A percentile compares a stretch with the other conserved stretches of the same genome.
phyloP scores from a whole-genome alignment of 2,113 vertebrate genomes.

The Toxotes chatareus region DNA sequence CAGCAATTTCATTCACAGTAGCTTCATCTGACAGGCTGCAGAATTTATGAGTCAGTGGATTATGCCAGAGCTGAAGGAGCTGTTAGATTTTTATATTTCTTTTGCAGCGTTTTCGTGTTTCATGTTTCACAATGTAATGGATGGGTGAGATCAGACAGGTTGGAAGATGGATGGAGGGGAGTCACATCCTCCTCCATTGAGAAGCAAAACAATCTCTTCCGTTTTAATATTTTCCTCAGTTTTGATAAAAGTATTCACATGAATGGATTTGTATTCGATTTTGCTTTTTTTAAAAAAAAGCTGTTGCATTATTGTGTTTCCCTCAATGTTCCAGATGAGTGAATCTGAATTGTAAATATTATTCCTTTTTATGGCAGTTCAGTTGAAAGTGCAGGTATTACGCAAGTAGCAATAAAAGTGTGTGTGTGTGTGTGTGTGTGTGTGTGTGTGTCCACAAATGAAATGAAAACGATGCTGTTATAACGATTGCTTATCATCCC shows the following conservation, averaged over 20 bases:
- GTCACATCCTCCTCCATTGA: slow-evolving; percentile 29
- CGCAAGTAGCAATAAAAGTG: slow-evolving; percentile 50
- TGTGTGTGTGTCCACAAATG: slow-evolving; percentile 31
- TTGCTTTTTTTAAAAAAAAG: slow-evolving; percentile 54
- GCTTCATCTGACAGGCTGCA: slow-evolving; percentile 41
- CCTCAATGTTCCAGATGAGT: slow-evolving; percentile 35
- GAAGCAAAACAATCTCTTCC: slow-evolving; percentile 37
- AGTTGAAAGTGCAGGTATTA: slow-evolving; percentile 48
- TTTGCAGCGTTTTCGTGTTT: slow-evolving; percentile 52
- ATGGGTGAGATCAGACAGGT: slow-evolving; percentile 60
- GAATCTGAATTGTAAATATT: slow-evolving; percentile 63
- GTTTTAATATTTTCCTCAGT: slow-evolving; percentile 30
- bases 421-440: slow-evolving; percentile 7
- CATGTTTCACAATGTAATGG: slow-evolving; percentile 33
- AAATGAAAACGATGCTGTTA: slow-evolving; percentile 46
- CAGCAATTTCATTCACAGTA: slow-evolving; percentile 55
- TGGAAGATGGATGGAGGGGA: slow-evolving; percentile 45
- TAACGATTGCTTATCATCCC: slow-evolving; percentile 58
- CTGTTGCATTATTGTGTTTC: slow-evolving; percentile 33
- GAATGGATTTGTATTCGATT: slow-evolving; percentile 25
- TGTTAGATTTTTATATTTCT: slow-evolving; percentile 44
- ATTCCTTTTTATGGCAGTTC: slow-evolving; percentile 48
- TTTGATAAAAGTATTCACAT: slow-evolving; percentile 34
- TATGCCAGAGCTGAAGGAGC: slow-evolving; percentile 38
- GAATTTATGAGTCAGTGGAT: slow-evolving; percentile 48